Conservation (phyloP, 2,113 vertebrate species). For the Callopanchax toddi region DNA sequence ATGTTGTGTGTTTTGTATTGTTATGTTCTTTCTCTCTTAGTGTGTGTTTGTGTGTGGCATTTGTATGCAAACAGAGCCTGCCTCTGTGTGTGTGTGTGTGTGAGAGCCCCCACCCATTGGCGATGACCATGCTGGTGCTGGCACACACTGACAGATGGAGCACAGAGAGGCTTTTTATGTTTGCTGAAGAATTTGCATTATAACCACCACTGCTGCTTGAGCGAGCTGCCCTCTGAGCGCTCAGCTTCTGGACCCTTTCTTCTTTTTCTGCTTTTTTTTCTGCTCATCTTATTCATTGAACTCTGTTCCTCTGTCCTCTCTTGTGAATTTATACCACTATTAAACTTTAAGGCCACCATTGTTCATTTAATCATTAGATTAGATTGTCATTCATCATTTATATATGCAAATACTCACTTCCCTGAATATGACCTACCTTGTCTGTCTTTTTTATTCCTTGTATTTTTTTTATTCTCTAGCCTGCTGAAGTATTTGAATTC, state of each 20-base stretch:
- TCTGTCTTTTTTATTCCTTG: not conserved
- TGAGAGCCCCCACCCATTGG: conserved; percentile 16
- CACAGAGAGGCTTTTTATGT: conserved; percentile 63
- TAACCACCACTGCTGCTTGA: conserved; percentile 42
- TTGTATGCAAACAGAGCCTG: conserved; percentile 60
- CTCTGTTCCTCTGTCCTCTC: not conserved
- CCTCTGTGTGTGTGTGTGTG: conserved; percentile 38
- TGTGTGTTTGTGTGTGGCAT: conserved; percentile 22
- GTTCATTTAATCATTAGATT: conserved; percentile 6
- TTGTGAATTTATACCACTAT: not conserved
- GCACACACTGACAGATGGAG: conserved; percentile 59
- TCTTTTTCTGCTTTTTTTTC: conserved; percentile 7
- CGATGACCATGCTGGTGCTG: conserved; percentile 42
- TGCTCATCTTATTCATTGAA: not conserved
- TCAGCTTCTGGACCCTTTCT: conserved; percentile 23
- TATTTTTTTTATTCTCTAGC: conserved; percentile 71
- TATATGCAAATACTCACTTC: conserved; percentile 1
- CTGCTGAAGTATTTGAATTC: conserved; percentile 91
- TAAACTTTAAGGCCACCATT: conserved; percentile 3
- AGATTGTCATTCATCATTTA: not conserved
- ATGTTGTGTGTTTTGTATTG: conserved; percentile 34
- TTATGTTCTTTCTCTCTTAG: conserved; percentile 6
- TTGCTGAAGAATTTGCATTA: conserved; percentile 69
- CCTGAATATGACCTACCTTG: not conserved
- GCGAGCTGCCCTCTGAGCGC: conserved; percentile 31